A percentile compares a stretch with the other conserved stretches of the same genome.
These are phyloP conservation scores for Dendroctonus ponderosae DNA, from an alignment of 1,140 invertebrate genomes.

Conservation along the genomic window DNA sequence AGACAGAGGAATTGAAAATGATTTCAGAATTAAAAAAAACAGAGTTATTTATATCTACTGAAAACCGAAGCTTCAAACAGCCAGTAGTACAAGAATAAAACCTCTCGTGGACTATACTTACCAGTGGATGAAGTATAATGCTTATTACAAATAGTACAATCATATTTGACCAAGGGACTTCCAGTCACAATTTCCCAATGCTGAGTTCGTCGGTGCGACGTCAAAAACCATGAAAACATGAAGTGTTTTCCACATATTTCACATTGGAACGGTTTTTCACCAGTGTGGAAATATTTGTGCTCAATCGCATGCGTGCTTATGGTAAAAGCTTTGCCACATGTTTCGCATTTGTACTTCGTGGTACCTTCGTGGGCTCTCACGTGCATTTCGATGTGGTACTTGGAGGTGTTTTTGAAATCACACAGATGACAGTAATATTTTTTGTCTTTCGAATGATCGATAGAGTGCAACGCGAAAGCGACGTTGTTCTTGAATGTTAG, in stretches of 20 bases:
- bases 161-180: conserved; percentile 46
- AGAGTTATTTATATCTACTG: too few species aligned
- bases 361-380: conserved; percentile 49
- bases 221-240: conserved; percentile 50
- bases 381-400: conserved; percentile 51
- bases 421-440: conserved; percentile 51
- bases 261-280: conserved; percentile 62
- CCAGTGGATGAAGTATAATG: conserved; percentile 48
- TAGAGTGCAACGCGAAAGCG: conserved; percentile 43
- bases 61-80: too few species aligned
- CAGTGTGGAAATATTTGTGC: conserved; percentile 56
- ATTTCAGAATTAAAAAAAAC: too few species aligned
- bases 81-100: too few species aligned
- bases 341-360: conserved; percentile 55
- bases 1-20: too few species aligned
- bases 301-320: conserved; percentile 53
- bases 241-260: conserved; percentile 59
- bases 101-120: background rate
- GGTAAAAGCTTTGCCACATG: conserved; percentile 54
- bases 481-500: conserved; percentile 44
- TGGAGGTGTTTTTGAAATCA: conserved; percentile 50
- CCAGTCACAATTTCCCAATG: conserved; percentile 50
- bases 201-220: conserved; percentile 46
- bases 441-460: conserved; percentile 46
- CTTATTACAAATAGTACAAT: conserved; percentile 48